These are phyloP conservation scores for Tenthredo notha DNA, from an alignment of 2,888 invertebrate genomes.

Conservation along the genomic window DNA sequence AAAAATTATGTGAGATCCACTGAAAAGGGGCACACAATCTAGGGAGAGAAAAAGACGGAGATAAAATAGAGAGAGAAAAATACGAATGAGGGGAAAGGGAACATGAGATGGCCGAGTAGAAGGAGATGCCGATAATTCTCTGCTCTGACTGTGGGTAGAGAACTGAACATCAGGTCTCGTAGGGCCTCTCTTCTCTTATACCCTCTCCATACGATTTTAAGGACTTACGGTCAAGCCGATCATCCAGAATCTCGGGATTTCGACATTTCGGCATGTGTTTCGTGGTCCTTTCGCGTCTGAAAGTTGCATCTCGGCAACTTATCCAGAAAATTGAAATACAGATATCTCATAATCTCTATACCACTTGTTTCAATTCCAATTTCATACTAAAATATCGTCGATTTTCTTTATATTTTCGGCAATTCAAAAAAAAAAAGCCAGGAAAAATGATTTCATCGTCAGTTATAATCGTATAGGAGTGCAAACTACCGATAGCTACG, in stretches of 20 bases:
- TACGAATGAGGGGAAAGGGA: background rate
- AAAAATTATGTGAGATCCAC: constrained; percentile 37
- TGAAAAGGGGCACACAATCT: constrained; percentile 26
- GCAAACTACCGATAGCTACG: too few species aligned
- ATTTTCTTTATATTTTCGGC: too few species aligned
- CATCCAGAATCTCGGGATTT: background rate
- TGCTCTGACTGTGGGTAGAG: constrained; percentile 7
- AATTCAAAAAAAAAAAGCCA: too few species aligned
- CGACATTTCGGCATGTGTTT: background rate
- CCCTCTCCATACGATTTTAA: background rate
- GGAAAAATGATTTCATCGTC: too few species aligned
- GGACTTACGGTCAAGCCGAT: background rate
- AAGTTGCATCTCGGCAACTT: background rate
- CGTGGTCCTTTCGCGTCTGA: background rate
- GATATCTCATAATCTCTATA: background rate
- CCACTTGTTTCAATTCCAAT: too few species aligned
- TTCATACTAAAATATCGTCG: too few species aligned
- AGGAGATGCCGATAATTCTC: constrained; percentile 44
- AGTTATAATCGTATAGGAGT: too few species aligned
- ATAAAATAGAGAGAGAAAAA: constrained; percentile 24
- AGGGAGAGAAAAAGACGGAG: constrained; percentile 4
- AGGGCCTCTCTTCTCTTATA: background rate
- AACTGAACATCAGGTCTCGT: constrained; percentile 25
- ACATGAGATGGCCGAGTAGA: constrained; percentile 39
- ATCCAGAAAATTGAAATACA: background rate